Percentiles rank a stretch among this genome's conserved stretches.
Evolutionary conservation across 2,113 vertebrate genomes (phyloP).

Genomic region (Falcunculus frontatus): DNA sequence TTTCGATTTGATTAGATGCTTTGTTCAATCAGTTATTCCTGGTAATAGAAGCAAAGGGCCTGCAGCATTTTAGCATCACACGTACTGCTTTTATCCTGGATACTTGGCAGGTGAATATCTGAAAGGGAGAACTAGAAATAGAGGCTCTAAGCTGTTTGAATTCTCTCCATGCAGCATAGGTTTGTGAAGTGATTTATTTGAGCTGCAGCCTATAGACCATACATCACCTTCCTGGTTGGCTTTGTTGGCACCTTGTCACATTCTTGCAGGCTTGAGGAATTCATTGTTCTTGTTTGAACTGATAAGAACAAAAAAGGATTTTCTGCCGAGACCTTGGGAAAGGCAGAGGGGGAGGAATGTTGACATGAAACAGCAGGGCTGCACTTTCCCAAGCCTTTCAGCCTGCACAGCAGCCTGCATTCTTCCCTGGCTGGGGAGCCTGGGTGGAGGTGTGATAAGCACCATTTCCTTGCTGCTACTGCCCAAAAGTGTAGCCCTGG

Average conservation of each 20-base stretch:
- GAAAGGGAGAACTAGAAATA: neutral
- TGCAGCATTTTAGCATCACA: neutral
- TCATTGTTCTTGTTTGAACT: conserved; percentile 84
- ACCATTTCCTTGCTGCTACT: neutral
- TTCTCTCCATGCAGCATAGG: conserved; percentile 48
- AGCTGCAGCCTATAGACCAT: conserved; percentile 68
- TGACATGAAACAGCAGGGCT: conserved; percentile 59
- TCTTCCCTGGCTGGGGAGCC: neutral
- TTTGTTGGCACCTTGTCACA: conserved; percentile 85
- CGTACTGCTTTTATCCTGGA: neutral
- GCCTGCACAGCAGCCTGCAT: neutral
- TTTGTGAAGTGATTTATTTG: conserved; percentile 77
- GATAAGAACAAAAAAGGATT: conserved; percentile 81
- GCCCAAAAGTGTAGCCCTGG: neutral
- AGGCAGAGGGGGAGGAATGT: conserved; percentile 70
- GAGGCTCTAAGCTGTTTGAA: conserved; percentile 19
- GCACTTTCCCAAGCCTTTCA: conserved; percentile 67
- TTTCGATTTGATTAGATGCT: neutral
- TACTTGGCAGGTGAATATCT: conserved; percentile 45
- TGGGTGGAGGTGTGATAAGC: neutral
- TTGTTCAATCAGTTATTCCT: neutral
- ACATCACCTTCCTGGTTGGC: conserved; percentile 81
- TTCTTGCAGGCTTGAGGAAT: conserved; percentile 78
- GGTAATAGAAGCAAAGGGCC: neutral
- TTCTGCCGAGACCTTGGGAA: conserved; percentile 79